Conservation (phyloP, 2,888 invertebrate species). For the Stenoptilia bipunctidactyla region DNA sequence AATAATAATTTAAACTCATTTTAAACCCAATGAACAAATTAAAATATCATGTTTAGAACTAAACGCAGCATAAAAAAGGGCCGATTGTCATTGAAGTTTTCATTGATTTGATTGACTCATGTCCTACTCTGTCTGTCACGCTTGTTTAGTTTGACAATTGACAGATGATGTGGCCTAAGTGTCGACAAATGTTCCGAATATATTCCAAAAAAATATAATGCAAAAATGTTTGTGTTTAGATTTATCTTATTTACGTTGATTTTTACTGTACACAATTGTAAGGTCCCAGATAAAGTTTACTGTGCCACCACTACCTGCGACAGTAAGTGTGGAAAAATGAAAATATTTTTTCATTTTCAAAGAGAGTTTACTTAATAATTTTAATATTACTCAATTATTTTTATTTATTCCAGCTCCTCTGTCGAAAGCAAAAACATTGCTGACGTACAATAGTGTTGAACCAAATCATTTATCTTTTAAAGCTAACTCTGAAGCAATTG, state of each 20-base stretch:
- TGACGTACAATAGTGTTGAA: constrained; percentile 69
- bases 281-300: constrained; percentile 76
- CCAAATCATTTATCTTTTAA: constrained; percentile 73
- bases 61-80: no score
- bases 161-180: constrained; percentile 68
- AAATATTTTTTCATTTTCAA: neutral
- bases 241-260: constrained; percentile 49
- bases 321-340: constrained; percentile 55
- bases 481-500: constrained; percentile 64
- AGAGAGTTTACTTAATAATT: neutral
- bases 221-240: constrained; percentile 54
- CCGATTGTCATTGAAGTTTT: no score
- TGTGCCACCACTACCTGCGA: constrained; percentile 80
- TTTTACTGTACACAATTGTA: constrained; percentile 40
- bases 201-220: constrained; percentile 42
- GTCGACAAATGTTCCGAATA: constrained; percentile 37
- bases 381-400: neutral
- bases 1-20: no score
- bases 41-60: no score
- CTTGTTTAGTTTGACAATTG: constrained; percentile 19
- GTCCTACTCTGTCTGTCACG: no score
- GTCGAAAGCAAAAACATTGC: constrained; percentile 72
- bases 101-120: no score
- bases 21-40: no score
- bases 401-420: constrained; percentile 64